These are phyloP conservation scores for Megathymus violae DNA, from an alignment of 1,140 invertebrate genomes.

Conservation along the genomic window DNA sequence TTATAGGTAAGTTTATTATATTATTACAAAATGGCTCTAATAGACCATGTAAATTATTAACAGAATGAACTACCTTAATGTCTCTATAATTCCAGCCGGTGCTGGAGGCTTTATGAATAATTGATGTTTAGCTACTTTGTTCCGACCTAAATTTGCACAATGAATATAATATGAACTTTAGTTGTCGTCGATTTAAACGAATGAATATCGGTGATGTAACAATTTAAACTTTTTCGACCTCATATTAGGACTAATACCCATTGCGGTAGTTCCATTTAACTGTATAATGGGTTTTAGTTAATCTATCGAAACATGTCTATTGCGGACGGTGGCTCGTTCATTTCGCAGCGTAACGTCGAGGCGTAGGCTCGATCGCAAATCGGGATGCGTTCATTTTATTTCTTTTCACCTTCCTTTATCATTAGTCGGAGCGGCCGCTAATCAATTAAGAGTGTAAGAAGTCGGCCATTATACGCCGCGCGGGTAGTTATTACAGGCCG, in stretches of 20 bases:
- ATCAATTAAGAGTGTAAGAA: slow-evolving; percentile 84
- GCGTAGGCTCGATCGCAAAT: slow-evolving; percentile 71
- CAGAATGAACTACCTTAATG: slow-evolving; percentile 45
- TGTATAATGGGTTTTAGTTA: no score
- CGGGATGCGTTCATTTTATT: slow-evolving; percentile 73
- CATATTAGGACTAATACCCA: not conserved
- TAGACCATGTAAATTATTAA: slow-evolving; percentile 27
- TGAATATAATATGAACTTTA: slow-evolving; percentile 64
- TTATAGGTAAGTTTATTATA: slow-evolving; percentile 75
- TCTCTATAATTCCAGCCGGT: slow-evolving; percentile 63
- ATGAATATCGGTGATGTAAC: slow-evolving; percentile 32
- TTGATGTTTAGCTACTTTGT: slow-evolving; percentile 65
- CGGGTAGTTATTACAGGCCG: slow-evolving; percentile 79
- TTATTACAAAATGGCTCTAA: slow-evolving; percentile 16
- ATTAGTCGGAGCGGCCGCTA: slow-evolving; percentile 81
- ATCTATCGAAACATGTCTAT: slow-evolving; percentile 27
- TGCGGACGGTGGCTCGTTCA: slow-evolving; percentile 42
- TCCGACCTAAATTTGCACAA: slow-evolving; percentile 51
- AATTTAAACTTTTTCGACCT: not conserved
- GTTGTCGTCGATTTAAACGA: slow-evolving; percentile 49
- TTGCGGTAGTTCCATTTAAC: no score
- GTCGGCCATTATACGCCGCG: slow-evolving; percentile 78
- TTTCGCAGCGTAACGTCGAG: slow-evolving; percentile 51
- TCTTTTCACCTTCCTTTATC: slow-evolving; percentile 81
- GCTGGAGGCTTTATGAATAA: slow-evolving; percentile 70